Evolutionary conservation across 2,113 vertebrate genomes (phyloP).

Genomic region (Psilopsiagon aurifrons): DNA sequence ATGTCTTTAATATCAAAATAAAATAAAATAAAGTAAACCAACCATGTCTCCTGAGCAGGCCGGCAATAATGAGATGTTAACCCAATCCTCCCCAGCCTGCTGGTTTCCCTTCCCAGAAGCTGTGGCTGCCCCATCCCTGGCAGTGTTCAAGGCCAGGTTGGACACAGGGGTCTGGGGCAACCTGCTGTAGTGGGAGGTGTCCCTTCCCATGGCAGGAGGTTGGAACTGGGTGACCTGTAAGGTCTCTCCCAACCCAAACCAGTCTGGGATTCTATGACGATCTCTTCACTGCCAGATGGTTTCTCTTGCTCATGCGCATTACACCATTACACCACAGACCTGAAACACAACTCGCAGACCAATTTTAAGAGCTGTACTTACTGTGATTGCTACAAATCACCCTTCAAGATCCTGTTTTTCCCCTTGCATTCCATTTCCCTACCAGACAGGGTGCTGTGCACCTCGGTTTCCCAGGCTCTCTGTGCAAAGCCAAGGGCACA

Average conservation of each 20-base stretch:
- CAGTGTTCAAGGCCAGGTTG: background rate
- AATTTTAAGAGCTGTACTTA: background rate
- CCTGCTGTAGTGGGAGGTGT: background rate
- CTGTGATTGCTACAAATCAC: fast-evolving
- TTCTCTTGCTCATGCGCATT: fast-evolving
- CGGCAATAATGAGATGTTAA: background rate
- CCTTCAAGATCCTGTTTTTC: fast-evolving
- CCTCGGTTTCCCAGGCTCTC: background rate
- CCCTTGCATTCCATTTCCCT: background rate
- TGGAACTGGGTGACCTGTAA: background rate
- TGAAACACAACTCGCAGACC: fast-evolving
- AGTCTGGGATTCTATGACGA: background rate
- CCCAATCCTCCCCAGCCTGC: background rate
- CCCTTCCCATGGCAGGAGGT: background rate
- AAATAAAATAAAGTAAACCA: background rate
- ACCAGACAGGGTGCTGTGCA: background rate
- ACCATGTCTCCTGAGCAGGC: background rate
- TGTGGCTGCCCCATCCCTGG: background rate
- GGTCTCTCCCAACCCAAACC: background rate
- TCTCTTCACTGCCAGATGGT: background rate
- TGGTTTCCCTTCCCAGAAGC: background rate
- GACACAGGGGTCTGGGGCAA: background rate
- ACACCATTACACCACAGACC: fast-evolving
- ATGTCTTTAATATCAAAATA: conserved; percentile 44
- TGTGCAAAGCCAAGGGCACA: background rate